These are phyloP conservation scores for Chloroclysta siterata DNA, from an alignment of 2,888 invertebrate species.

Conservation along the genomic window DNA sequence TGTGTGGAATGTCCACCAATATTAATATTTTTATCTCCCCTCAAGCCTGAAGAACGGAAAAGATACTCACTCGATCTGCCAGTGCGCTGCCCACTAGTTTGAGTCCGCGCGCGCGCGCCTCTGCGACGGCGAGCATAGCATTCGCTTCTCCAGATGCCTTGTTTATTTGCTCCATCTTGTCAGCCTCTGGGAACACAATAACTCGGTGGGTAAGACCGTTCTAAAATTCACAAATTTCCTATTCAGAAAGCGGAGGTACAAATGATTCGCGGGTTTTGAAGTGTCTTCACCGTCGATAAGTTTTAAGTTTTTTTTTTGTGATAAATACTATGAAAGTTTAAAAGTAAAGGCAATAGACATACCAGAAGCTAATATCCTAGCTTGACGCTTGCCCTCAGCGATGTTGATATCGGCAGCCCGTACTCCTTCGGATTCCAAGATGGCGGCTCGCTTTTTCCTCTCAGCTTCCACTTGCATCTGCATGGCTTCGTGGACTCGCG, in stretches of 20 bases:
- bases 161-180: constrained; percentile 97
- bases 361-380: constrained; percentile 96
- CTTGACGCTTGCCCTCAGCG: constrained; percentile 97
- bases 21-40: too few species aligned
- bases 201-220: not conserved
- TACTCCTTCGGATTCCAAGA: constrained; percentile 98
- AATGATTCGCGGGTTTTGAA: too few species aligned
- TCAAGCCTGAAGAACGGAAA: not conserved
- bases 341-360: constrained; percentile 22
- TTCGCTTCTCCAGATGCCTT: constrained; percentile 96
- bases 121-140: constrained; percentile 95
- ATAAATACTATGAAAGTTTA: too few species aligned
- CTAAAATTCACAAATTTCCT: too few species aligned
- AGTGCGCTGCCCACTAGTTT: constrained; percentile 89
- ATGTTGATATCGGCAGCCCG: constrained; percentile 97
- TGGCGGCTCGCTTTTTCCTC: constrained; percentile 96
- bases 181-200: constrained; percentile 89
- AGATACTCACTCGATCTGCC: constrained; percentile 51
- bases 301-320: too few species aligned
- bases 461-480: constrained; percentile 99
- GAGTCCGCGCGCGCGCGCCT: constrained; percentile 94
- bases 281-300: too few species aligned
- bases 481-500: constrained; percentile 98
- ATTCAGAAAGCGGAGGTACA: too few species aligned
- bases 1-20: too few species aligned